These are phyloP conservation scores for Lynx canadensis DNA, from an alignment of 2,113 vertebrate genomes.

Conservation along the genomic window DNA sequence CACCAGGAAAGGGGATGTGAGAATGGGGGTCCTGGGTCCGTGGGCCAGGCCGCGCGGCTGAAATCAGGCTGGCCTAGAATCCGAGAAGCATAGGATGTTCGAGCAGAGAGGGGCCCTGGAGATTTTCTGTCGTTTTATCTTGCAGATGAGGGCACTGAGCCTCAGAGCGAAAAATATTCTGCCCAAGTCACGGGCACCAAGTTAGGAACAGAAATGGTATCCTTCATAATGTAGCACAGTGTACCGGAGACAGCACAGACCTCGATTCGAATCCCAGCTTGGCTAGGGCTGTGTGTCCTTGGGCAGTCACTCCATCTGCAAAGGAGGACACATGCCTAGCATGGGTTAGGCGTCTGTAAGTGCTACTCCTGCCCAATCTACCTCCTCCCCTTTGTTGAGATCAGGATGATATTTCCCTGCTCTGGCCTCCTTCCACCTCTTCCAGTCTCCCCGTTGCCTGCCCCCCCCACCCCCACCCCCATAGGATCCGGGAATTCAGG, in stretches of 20 bases:
- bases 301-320: background rate
- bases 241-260: background rate
- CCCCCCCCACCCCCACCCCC: background rate
- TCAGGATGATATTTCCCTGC: background rate
- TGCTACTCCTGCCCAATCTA: accelerated
- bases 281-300: background rate
- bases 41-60: too few species aligned
- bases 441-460: background rate
- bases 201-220: background rate
- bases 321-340: background rate
- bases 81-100: background rate
- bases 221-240: background rate
- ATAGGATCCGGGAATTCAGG: accelerated
- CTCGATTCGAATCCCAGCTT: background rate
- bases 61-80: accelerated
- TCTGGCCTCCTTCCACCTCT: background rate
- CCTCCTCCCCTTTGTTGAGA: background rate
- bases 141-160: background rate
- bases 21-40: background rate
- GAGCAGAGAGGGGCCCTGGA: background rate
- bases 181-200: background rate
- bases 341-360: background rate
- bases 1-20: background rate
- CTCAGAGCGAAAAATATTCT: background rate
- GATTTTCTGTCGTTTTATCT: background rate